Conservation (phyloP, 2,888 invertebrate genomes). For the Caenorhabditis sp. region DNA sequence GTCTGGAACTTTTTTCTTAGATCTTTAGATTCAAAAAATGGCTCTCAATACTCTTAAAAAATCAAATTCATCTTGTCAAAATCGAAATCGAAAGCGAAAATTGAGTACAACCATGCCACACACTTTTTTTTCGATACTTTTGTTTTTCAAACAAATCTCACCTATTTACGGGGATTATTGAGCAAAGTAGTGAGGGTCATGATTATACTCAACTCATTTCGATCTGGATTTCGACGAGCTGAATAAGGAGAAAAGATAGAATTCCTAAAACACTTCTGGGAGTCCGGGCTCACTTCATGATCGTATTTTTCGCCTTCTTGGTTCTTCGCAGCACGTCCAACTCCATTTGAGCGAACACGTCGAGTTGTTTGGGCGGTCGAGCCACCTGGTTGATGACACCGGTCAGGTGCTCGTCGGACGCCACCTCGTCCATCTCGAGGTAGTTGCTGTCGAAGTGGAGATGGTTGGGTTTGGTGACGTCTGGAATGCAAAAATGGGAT, state of each 20-base stretch:
- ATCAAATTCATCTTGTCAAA: no score
- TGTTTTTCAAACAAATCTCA: conserved; percentile 16
- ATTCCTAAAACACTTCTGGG: neutral
- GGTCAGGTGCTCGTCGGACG: conserved; percentile 15
- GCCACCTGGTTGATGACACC: conserved; percentile 46
- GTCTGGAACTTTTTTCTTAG: neutral
- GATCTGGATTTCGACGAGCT: conserved; percentile 40
- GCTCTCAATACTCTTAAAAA: neutral
- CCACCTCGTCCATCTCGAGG: neutral
- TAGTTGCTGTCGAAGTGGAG: neutral
- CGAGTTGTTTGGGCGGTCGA: conserved; percentile 1
- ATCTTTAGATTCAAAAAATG: neutral
- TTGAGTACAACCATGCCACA: conserved; percentile 29
- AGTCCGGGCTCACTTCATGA: conserved; percentile 15
- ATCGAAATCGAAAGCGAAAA: no score
- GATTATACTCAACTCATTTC: conserved; percentile 39
- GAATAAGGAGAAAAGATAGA: no score
- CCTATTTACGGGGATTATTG: no score
- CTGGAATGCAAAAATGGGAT: no score
- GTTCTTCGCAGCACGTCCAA: conserved; percentile 70
- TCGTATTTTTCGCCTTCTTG: conserved; percentile 22
- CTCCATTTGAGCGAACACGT: conserved; percentile 63
- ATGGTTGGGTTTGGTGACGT: neutral
- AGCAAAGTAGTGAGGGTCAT: no score
- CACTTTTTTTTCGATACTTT: no score